Evolutionary conservation across 2,797 vertebrate species (phyloP), one percentile per base, ranked within the genome.

Genomic region (Cyprinella venusta): DNA sequence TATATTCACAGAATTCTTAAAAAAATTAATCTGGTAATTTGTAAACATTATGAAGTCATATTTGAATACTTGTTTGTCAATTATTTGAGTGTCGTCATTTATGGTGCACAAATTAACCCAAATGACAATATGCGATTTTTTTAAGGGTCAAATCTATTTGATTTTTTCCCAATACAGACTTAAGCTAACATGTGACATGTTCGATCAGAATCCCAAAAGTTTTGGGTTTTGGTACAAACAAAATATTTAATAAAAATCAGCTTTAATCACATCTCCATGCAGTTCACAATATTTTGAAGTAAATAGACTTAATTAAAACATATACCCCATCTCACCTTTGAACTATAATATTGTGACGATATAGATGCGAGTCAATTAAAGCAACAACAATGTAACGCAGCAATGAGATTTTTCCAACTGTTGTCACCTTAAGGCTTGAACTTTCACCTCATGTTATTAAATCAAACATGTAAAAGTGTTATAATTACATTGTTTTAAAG

Each of bases 401-500:
- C 40, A 9, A n/a, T 71, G n/a, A 18, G 36, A n/a, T 70, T 76
- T 70, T 26, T 59, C 6, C 3, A 56, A 79, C 48, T 52, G 19
- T 59, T 70, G 26, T 71, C 18, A 45, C 40, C 16, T 80, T 61
- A 80, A 80, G 67, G 67, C 52, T 70, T 80, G 13, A 68, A 40
- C 18, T 63, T 45, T 71, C 79, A 70, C 24, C 40, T 13, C n/a
- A 13, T 42, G 50, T 56, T 42, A 30, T 33, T 36, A 80, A 59
- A 59, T 50, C 8, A 71, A 63, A 72, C 10, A n/a, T 61, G 18
- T 48, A 24, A 56, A 70, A 70, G 5, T 61, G 24, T 45, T 61
- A 45, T 8, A 48, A 36, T 54, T n/a, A 15, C 6, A 54, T 19
- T 13, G 19, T 38, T 38, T 13, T 48, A 24, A 48, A 9, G 8